Evolutionary conservation across 2,888 invertebrate genomes (phyloP).

Genomic region (Sussaba pulchella): DNA sequence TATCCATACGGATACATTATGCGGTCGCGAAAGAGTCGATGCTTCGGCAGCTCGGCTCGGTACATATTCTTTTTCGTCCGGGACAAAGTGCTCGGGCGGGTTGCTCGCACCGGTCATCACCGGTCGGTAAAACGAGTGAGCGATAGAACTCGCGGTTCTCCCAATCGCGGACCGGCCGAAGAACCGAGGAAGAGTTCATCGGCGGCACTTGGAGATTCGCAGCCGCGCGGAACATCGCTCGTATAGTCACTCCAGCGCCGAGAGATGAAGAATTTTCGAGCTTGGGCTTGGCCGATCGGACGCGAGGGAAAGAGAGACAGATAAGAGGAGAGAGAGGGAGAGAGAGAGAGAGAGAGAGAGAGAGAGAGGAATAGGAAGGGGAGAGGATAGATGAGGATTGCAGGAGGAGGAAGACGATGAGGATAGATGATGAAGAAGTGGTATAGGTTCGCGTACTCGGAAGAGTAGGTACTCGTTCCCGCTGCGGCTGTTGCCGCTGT

Average conservation of each 20-base stretch:
- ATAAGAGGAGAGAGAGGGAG: too few species aligned
- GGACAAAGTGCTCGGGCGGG: background rate
- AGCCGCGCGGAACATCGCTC: too few species aligned
- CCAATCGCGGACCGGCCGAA: too few species aligned
- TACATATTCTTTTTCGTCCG: conserved; percentile 10
- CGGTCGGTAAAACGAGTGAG: conserved; percentile 28
- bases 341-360: too few species aligned
- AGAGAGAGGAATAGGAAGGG: too few species aligned
- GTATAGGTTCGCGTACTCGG: conserved; percentile 38
- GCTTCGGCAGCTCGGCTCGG: conserved; percentile 2
- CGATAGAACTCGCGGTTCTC: conserved; percentile 19
- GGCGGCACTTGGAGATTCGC: too few species aligned
- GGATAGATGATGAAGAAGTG: conserved; percentile 54
- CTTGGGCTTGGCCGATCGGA: conserved; percentile 17
- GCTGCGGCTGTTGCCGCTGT: conserved; percentile 1
- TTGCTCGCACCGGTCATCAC: conserved; percentile 15
- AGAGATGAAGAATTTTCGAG: background rate
- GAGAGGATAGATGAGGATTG: background rate
- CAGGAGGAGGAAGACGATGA: conserved; percentile 21
- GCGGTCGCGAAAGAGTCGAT: background rate
- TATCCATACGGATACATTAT: background rate
- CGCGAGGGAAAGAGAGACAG: too few species aligned
- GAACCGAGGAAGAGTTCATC: too few species aligned
- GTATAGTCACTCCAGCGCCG: too few species aligned
- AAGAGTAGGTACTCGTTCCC: conserved; percentile 25